These are phyloP conservation scores for Trididemnum clinides DNA, from an alignment of 23 tunicate genomes.

Conservation along the genomic window DNA sequence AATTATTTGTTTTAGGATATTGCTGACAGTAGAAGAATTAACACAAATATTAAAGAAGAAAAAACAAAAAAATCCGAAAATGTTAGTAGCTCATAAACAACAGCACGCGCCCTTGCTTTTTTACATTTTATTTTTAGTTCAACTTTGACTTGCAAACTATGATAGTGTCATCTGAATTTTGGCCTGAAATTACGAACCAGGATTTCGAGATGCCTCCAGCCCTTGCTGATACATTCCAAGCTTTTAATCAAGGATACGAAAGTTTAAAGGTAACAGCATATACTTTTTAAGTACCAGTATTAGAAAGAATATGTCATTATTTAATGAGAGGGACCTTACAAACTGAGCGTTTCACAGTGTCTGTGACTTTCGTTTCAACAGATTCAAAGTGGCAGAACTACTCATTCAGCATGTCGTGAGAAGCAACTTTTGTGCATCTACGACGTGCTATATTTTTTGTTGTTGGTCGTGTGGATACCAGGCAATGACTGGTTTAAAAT, in stretches of 20 bases:
- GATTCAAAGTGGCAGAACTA: too few relatives aligned
- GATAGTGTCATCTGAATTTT: slow-evolving; percentile 79
- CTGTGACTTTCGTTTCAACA: too few relatives aligned
- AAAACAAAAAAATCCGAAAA: too few relatives aligned
- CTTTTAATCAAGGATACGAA: slow-evolving; percentile 75
- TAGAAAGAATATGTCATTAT: not conserved
- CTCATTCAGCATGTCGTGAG: too few relatives aligned
- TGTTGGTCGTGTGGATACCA: too few relatives aligned
- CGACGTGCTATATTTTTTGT: too few relatives aligned
- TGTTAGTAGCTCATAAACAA: too few relatives aligned
- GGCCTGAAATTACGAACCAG: slow-evolving; percentile 70
- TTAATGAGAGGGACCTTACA: not conserved
- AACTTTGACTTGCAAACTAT: slow-evolving; percentile 34
- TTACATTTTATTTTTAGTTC: too few relatives aligned
- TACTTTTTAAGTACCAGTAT: not conserved
- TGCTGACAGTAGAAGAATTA: slow-evolving; percentile 83
- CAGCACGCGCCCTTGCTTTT: too few relatives aligned
- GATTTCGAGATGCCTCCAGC: slow-evolving; percentile 51
- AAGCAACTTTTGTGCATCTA: too few relatives aligned
- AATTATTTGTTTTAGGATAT: slow-evolving; percentile 77
- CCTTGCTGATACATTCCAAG: slow-evolving; percentile 34
- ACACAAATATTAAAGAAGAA: slow-evolving; percentile 54
- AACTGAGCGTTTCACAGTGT: too few relatives aligned
- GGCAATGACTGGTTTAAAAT: too few relatives aligned
- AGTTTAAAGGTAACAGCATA: slow-evolving; percentile 31